These are phyloP conservation scores for Augiades crinisus DNA, from an alignment of 2,888 invertebrate species.

Conservation along the genomic window DNA sequence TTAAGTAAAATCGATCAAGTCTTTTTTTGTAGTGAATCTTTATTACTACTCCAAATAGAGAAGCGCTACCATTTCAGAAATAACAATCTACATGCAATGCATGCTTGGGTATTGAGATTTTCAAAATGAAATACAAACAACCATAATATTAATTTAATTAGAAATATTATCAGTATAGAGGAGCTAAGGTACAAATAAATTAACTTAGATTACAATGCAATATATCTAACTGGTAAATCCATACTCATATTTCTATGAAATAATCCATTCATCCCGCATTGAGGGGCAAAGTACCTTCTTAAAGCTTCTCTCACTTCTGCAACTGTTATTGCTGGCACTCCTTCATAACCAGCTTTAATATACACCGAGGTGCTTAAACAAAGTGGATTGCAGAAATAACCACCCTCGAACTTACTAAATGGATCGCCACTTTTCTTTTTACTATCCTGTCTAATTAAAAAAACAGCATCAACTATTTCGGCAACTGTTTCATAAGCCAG, in stretches of 20 bases:
- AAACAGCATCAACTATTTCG: slow-evolving; percentile 91
- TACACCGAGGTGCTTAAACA: slow-evolving; percentile 81
- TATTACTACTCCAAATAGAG: too few species aligned
- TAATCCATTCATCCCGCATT: slow-evolving; percentile 78
- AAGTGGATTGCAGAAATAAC: slow-evolving; percentile 83
- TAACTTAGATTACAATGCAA: slow-evolving; percentile 55
- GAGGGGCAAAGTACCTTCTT: slow-evolving; percentile 85
- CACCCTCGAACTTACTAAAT: slow-evolving; percentile 84
- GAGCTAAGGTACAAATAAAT: too few species aligned
- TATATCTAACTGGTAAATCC: slow-evolving; percentile 60
- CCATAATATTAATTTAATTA: too few species aligned
- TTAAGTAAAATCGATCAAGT: too few species aligned
- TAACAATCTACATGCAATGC: too few species aligned
- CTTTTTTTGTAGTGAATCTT: too few species aligned
- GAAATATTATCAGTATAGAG: too few species aligned
- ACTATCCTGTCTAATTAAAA: slow-evolving; percentile 89
- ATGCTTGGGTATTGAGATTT: too few species aligned
- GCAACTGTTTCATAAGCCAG: slow-evolving; percentile 95
- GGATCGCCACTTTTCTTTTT: slow-evolving; percentile 86
- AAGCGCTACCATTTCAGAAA: too few species aligned
- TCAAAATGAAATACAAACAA: too few species aligned
- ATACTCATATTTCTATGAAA: slow-evolving; percentile 72
- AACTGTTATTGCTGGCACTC: slow-evolving; percentile 87
- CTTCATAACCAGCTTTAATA: slow-evolving; percentile 82
- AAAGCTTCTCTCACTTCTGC: slow-evolving; percentile 92